phyloP scores from a whole-genome alignment of 2,888 invertebrate genomes.

The Alsophila aescularia region DNA sequence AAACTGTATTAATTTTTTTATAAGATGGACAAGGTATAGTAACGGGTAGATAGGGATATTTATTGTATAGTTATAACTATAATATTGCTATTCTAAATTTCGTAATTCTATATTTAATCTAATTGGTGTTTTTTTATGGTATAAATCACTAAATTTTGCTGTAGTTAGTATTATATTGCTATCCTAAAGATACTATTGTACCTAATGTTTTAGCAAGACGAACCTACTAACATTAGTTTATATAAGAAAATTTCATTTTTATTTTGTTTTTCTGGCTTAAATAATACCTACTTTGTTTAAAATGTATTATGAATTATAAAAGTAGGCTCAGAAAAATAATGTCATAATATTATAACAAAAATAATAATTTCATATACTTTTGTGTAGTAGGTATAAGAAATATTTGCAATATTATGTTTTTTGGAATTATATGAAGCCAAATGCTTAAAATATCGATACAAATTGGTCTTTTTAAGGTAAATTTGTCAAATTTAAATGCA shows the following conservation, averaged over 20 bases:
- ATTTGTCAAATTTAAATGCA: background rate
- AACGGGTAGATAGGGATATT: constrained; percentile 26
- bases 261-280: background rate
- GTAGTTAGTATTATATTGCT: constrained; percentile 52
- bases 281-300: background rate
- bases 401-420: constrained; percentile 6
- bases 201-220: constrained; percentile 27
- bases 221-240: background rate
- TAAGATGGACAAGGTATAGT: constrained; percentile 48
- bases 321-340: background rate
- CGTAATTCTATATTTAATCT: constrained; percentile 57
- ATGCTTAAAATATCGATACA: background rate
- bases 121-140: constrained; percentile 80
- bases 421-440: background rate
- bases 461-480: constrained; percentile 9
- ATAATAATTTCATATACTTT: too few species aligned
- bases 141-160: constrained; percentile 61
- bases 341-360: background rate
- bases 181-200: constrained; percentile 22
- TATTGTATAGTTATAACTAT: constrained; percentile 48
- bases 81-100: constrained; percentile 48
- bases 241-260: background rate
- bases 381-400: too few species aligned
- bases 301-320: too few species aligned
- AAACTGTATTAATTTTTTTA: constrained; percentile 53